These are phyloP conservation scores for Centrocercus urophasianus DNA, from an alignment of 2,113 vertebrate genomes.

Conservation along the genomic window DNA sequence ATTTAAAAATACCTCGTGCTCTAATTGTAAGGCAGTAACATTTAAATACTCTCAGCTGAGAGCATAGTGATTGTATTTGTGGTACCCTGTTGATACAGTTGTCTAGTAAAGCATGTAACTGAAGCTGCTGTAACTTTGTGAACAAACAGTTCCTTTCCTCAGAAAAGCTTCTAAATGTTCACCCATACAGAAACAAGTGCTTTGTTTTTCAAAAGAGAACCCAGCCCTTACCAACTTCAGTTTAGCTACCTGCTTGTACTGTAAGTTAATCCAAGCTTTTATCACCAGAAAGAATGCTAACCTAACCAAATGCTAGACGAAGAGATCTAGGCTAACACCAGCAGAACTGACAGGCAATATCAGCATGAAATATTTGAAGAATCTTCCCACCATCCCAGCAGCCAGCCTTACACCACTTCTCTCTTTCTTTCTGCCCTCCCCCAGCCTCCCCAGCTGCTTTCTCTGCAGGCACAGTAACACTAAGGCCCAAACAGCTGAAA, in stretches of 20 bases:
- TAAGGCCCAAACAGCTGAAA: not conserved
- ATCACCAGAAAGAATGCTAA: not conserved
- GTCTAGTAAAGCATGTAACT: not conserved
- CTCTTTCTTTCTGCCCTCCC: not conserved
- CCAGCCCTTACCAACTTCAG: not conserved
- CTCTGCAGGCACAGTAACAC: not conserved
- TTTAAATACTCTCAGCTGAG: not conserved
- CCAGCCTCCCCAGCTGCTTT: not conserved
- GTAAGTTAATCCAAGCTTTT: not conserved
- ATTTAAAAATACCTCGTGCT: accelerated
- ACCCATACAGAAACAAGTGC: not conserved
- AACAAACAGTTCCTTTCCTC: not conserved
- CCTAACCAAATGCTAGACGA: not conserved
- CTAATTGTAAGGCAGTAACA: not conserved
- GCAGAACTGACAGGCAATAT: not conserved
- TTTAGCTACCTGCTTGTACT: not conserved
- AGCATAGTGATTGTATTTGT: not conserved
- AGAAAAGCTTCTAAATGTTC: not conserved
- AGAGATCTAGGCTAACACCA: not conserved
- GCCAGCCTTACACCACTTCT: not conserved
- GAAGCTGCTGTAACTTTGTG: not conserved
- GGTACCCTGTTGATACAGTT: not conserved
- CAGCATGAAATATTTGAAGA: not conserved
- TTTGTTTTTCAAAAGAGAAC: not conserved
- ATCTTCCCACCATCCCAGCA: not conserved